A percentile compares a stretch with the other conserved stretches of the same genome.
Evolutionary conservation across 2,113 vertebrate genomes (phyloP).

Genomic region (Galbula dea): DNA sequence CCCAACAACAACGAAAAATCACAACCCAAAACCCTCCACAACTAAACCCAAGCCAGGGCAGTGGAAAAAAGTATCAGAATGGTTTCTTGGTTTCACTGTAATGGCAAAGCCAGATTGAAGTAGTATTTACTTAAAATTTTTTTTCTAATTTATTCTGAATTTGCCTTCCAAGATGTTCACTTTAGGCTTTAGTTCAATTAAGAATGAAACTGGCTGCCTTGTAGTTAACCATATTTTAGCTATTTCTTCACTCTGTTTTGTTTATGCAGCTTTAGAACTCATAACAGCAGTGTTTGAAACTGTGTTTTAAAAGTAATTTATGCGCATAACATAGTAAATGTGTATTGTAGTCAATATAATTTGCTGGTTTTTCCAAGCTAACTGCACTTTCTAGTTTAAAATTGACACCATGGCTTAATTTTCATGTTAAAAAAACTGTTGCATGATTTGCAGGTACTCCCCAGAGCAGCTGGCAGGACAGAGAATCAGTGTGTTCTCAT

Average conservation of each 20-base stretch:
- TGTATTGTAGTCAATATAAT: background rate
- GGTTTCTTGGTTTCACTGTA: background rate
- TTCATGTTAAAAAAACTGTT: background rate
- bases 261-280: background rate
- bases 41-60: background rate
- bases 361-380: background rate
- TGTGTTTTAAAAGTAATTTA: background rate
- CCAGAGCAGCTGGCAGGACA: conserved; percentile 86
- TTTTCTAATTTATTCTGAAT: background rate
- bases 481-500: conserved; percentile 91
- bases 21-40: background rate
- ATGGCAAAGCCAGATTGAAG: background rate
- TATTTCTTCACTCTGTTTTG: background rate
- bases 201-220: background rate
- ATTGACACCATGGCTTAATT: background rate
- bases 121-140: background rate
- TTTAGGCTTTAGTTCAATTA: background rate
- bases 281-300: background rate
- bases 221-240: background rate
- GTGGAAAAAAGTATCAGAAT: background rate
- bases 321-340: background rate
- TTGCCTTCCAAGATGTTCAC: background rate
- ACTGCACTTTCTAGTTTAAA: background rate
- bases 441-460: conserved; percentile 72
- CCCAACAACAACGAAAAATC: background rate